Evolutionary conservation across 1,140 invertebrate genomes (phyloP).

Genomic region (Nebria ingens): DNA sequence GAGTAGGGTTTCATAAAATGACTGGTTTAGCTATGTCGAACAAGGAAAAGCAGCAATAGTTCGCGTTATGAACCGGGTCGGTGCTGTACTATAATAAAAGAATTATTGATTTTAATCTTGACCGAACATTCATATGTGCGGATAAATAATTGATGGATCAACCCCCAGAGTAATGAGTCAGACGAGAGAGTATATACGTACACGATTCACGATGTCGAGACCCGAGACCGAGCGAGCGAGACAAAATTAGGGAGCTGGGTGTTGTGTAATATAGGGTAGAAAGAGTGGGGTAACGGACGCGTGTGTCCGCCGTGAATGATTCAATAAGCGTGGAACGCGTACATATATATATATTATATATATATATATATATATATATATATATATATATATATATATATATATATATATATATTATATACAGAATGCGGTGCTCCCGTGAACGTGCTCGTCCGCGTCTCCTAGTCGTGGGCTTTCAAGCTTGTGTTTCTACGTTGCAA

Average conservation of each 20-base stretch:
- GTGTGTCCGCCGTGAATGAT: slow-evolving; percentile 1
- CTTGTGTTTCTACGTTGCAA: background rate
- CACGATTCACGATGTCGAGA: background rate
- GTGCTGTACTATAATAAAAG: too few species aligned
- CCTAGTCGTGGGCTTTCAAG: background rate
- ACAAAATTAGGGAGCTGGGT: too few species aligned
- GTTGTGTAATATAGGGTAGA: background rate
- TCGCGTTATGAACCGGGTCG: too few species aligned
- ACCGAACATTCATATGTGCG: background rate
- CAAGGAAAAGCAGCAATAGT: too few species aligned
- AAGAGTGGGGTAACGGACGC: background rate
- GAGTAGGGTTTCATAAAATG: too few species aligned
- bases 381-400: too few species aligned
- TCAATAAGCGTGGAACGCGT: background rate
- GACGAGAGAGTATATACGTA: background rate
- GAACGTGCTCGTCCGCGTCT: too few species aligned
- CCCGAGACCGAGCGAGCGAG: background rate
- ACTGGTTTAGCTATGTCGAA: too few species aligned
- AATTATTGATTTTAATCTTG: slow-evolving; percentile 3
- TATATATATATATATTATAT: too few species aligned
- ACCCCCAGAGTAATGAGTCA: slow-evolving; percentile 5
- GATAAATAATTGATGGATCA: background rate
- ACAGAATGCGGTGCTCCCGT: too few species aligned
- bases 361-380: too few species aligned
- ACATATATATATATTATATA: too few species aligned